Percentiles rank a stretch among this genome's conserved stretches.
These are phyloP conservation scores for Ambastaia sidthimunki DNA, from an alignment of 2,797 vertebrate species.

Conservation along the genomic window DNA sequence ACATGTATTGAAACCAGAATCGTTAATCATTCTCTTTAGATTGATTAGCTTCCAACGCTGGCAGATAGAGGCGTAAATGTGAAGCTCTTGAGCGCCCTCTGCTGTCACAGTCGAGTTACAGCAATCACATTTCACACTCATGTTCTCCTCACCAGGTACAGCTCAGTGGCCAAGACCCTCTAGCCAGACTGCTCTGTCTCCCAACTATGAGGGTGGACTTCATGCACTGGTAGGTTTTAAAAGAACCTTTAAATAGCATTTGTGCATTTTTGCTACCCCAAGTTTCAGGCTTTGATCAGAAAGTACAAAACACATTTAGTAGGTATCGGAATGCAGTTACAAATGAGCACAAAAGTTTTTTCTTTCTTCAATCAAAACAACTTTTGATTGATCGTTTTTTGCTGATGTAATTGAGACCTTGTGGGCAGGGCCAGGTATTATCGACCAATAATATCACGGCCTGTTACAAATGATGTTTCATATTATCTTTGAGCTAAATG, in stretches of 20 bases:
- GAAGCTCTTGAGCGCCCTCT: conserved; percentile 70
- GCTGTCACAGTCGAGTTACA: conserved; percentile 61
- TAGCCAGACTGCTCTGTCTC: conserved; percentile 85
- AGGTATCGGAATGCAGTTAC: too few species aligned
- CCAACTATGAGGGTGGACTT: conserved; percentile 91
- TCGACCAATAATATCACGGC: too few species aligned
- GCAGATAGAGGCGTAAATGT: background rate
- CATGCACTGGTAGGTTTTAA: conserved; percentile 86
- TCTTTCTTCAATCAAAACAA: too few species aligned
- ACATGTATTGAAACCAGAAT: background rate
- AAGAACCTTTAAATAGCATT: background rate
- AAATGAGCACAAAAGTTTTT: too few species aligned
- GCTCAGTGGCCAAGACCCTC: conserved; percentile 93
- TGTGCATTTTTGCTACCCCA: background rate
- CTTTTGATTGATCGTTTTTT: too few species aligned
- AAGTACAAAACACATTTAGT: too few species aligned
- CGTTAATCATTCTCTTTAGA: conserved; percentile 13
- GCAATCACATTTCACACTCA: conserved; percentile 9
- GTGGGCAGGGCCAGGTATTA: too few species aligned
- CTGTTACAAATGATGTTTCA: too few species aligned
- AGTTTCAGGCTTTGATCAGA: background rate
- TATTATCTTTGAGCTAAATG: background rate
- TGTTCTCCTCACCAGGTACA: conserved; percentile 77
- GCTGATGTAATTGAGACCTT: too few species aligned
- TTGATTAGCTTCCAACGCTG: background rate